These are phyloP conservation scores for Castor canadensis DNA, from an alignment of 2,113 vertebrate genomes.

Conservation along the genomic window DNA sequence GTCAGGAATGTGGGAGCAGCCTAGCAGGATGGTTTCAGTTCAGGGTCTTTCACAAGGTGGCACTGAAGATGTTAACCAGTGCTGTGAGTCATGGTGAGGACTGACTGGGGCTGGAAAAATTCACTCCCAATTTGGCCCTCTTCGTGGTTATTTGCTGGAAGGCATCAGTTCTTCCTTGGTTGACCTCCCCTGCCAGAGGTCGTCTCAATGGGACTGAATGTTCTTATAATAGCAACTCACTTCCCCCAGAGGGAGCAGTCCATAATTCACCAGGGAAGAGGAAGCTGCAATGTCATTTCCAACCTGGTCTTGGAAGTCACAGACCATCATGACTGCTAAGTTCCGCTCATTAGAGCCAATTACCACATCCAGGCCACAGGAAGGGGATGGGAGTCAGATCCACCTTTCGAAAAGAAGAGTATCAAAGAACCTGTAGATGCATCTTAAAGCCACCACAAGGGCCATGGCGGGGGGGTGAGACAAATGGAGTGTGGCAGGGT, in stretches of 20 bases:
- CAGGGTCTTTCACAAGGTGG: neutral
- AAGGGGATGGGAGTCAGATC: neutral
- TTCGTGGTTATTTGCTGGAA: neutral
- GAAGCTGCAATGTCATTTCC: neutral
- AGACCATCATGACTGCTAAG: neutral
- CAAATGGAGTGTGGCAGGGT: neutral
- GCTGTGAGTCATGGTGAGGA: neutral
- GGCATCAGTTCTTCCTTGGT: neutral
- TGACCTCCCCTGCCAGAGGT: neutral
- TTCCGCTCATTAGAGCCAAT: neutral
- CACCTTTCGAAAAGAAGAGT: neutral
- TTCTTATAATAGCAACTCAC: neutral
- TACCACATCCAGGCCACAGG: too few relatives aligned
- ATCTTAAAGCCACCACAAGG: conserved; percentile 5
- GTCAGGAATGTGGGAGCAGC: neutral
- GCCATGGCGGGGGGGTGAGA: too few relatives aligned
- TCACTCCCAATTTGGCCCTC: neutral
- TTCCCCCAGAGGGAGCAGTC: neutral
- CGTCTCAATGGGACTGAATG: neutral
- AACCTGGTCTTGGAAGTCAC: neutral
- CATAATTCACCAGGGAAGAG: neutral
- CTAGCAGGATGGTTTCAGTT: neutral
- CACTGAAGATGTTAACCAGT: neutral
- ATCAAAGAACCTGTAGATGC: neutral
- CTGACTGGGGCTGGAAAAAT: neutral